Conservation (phyloP, 2,888 invertebrate genomes). For the Drosophila ezoana region DNA sequence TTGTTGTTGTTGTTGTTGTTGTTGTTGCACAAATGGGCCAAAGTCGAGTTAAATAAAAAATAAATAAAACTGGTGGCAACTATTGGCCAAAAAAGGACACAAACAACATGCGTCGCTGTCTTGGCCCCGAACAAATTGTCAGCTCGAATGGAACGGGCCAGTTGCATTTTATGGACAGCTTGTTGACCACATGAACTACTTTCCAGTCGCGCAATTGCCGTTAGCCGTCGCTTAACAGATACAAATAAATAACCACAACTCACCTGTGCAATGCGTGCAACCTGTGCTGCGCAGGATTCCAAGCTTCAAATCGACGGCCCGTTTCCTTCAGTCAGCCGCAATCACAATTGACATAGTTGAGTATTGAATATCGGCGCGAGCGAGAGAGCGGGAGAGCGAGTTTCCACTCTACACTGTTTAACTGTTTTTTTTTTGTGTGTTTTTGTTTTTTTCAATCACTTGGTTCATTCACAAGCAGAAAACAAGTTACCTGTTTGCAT, state of each 20-base stretch:
- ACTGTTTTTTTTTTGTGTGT: not conserved
- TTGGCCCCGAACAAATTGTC: slow-evolving; percentile 56
- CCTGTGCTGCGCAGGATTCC: slow-evolving; percentile 5
- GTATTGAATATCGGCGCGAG: not conserved
- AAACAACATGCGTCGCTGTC: slow-evolving; percentile 44
- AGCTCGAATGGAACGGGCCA: slow-evolving; percentile 44
- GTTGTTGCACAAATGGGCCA: slow-evolving; percentile 44
- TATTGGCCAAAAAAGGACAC: slow-evolving; percentile 66
- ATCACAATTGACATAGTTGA: slow-evolving; percentile 8
- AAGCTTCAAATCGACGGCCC: not conserved
- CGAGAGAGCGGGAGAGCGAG: not conserved
- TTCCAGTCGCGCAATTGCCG: slow-evolving; percentile 59
- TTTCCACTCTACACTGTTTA: not conserved
- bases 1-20: slow-evolving; percentile 18
- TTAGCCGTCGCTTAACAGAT: slow-evolving; percentile 40
- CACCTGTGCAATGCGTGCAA: slow-evolving; percentile 54
- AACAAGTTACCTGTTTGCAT: slow-evolving; percentile 15
- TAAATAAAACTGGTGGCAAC: slow-evolving; percentile 45
- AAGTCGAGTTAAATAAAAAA: slow-evolving; percentile 26
- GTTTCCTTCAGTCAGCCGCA: slow-evolving; percentile 14
- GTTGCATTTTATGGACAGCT: slow-evolving; percentile 63
- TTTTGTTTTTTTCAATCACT: slow-evolving; percentile 28
- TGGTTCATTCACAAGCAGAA: slow-evolving; percentile 17
- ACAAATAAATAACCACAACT: slow-evolving; percentile 31
- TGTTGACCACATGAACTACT: slow-evolving; percentile 76